These are phyloP conservation scores for Gastracanthus pulcherrimus DNA, from an alignment of 2,888 invertebrate genomes.

Conservation along the genomic window DNA sequence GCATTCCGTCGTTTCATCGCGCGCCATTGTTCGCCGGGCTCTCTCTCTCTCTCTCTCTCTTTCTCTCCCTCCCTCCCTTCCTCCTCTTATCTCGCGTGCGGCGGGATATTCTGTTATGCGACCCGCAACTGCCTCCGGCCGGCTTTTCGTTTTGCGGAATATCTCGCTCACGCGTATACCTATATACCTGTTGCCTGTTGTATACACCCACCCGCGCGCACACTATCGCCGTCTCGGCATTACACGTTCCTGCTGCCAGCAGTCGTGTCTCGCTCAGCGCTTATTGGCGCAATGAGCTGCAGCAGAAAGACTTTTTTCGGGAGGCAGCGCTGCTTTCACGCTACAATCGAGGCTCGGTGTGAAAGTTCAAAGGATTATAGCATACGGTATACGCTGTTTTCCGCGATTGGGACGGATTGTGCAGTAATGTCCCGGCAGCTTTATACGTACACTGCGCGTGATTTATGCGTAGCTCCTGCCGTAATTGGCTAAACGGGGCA, in stretches of 20 bases:
- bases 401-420: too few species aligned
- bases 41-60: constrained; percentile 20
- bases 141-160: constrained; percentile 23
- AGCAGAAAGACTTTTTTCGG: too few species aligned
- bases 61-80: background rate
- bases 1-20: constrained; percentile 23
- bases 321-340: background rate
- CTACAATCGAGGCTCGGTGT: background rate
- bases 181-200: too few species aligned
- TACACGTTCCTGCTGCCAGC: background rate
- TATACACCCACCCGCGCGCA: background rate
- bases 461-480: background rate
- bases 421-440: too few species aligned
- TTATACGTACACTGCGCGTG: background rate
- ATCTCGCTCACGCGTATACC: too few species aligned
- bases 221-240: background rate
- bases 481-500: background rate
- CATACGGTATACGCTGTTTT: too few species aligned
- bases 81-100: too few species aligned
- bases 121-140: background rate
- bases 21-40: constrained; percentile 16
- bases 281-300: too few species aligned
- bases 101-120: background rate
- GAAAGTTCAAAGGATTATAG: constrained; percentile 32
- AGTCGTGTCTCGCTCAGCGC: background rate